These are phyloP conservation scores for Hyperopisus bebe DNA, from an alignment of 2,113 vertebrate genomes.

Conservation along the genomic window DNA sequence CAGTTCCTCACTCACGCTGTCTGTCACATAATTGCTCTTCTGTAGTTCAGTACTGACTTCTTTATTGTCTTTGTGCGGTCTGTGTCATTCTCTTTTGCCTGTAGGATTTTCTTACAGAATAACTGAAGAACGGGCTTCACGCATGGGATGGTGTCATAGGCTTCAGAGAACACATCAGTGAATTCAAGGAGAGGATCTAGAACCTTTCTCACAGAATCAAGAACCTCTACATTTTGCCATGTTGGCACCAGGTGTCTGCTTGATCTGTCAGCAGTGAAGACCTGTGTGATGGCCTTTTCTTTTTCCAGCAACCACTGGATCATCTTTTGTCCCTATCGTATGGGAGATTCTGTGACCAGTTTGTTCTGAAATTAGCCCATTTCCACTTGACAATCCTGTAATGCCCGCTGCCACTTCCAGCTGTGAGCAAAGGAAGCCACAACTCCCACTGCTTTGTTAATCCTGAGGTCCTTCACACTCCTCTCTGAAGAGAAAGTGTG, in stretches of 20 bases:
- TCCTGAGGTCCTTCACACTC: neutral
- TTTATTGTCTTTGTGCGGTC: neutral
- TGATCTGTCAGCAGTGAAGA: too few relatives aligned
- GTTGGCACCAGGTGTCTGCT: too few relatives aligned
- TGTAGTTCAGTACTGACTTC: neutral
- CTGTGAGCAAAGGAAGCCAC: neutral
- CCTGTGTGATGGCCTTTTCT: too few relatives aligned
- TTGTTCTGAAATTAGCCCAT: neutral
- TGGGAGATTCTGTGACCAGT: too few relatives aligned
- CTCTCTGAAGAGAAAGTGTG: neutral
- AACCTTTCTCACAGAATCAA: too few relatives aligned
- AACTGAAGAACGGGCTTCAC: neutral
- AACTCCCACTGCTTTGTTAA: neutral
- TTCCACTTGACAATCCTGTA: neutral
- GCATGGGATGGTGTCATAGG: too few relatives aligned
- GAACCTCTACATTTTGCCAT: too few relatives aligned
- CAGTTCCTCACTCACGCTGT: neutral
- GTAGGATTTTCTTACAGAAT: neutral
- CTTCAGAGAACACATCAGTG: too few relatives aligned
- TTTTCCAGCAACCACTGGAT: too few relatives aligned
- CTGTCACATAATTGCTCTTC: neutral
- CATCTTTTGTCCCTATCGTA: too few relatives aligned
- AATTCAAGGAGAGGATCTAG: too few relatives aligned
- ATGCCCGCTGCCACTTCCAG: neutral
- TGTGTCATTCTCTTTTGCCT: neutral